Evolutionary conservation across 2,113 vertebrate genomes (phyloP), one percentile per base, ranked within the genome.

Genomic region (Brachirus orientalis): DNA sequence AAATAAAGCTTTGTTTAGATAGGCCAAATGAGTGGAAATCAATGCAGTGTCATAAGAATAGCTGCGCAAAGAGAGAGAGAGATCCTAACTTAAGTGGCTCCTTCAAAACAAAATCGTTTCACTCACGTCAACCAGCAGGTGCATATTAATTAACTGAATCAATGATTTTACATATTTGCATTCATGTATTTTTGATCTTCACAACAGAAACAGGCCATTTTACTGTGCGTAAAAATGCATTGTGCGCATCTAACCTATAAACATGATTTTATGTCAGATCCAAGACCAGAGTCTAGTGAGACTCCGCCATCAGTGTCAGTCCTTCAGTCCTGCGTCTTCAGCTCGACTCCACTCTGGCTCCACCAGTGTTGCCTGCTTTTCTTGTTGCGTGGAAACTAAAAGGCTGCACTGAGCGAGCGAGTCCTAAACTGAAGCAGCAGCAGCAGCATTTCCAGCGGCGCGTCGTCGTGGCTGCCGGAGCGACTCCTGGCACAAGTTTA

Each of bases 321-420:
- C 4, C 36, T 63, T 69, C 19, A n/a, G 22, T 48, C 63, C 38
- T 51, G 35, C 66, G 54, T 61, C 47, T 56, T 33, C n/a, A 28
- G 28, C 20, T 55, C 17, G 67, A 56, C 16, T 35, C 50, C 56
- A 40, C 55, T 22, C 43, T 6, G 69, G 58, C 71, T 80, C 76
- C 63, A 16, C 65, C 50, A 35, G 61, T 75, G 69, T 65, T 75
- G 73, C 73, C 73, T 62, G 18, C 69, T 81, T 77, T 69, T 67
- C 36, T 77, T 60, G 89, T 89, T 91, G 90, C 89, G 82, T 91
- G 86, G 90, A 89, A 88, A 92, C 89, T 86, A 50, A 74, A 68
- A 67, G 52, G 64, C 74, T 72, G 79, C 63, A 18, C 35, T 7
- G 72, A 60, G 72, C 28, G 56, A 69, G 40, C 7, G 28, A 28